A percentile compares a stretch with the other conserved stretches of the same genome.
phyloP scores from a whole-genome alignment of 2,113 vertebrate genomes.

The Beaufortia kweichowensis region DNA sequence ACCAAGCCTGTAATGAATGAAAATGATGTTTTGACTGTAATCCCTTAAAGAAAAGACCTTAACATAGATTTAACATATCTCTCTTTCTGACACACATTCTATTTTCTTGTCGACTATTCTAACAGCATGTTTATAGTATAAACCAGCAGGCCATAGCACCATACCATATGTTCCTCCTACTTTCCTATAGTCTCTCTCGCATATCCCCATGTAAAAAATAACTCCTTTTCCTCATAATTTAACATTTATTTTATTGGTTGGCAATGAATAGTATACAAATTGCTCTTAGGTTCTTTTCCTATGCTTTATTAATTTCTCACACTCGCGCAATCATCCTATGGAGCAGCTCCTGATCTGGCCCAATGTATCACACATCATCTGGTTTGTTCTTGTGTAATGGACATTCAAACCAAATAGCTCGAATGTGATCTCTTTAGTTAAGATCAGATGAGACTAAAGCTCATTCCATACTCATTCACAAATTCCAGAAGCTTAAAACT shows the following conservation, averaged over 20 bases:
- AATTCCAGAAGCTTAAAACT: neutral
- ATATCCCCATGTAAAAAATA: neutral
- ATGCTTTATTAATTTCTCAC: no score
- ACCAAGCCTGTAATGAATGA: neutral
- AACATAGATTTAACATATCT: no score
- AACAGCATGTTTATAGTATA: neutral
- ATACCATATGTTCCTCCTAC: constrained; percentile 15
- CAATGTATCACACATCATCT: neutral
- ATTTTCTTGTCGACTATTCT: neutral
- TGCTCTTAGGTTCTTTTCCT: neutral
- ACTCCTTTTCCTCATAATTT: no score
- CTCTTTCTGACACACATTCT: neutral
- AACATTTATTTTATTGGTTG: neutral
- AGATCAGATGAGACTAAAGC: neutral
- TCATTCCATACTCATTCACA: neutral
- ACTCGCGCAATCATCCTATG: neutral
- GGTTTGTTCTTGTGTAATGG: constrained; percentile 7
- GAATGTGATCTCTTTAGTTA: neutral
- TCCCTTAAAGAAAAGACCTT: neutral
- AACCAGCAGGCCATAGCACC: constrained; percentile 24
- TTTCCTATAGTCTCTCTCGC: neutral
- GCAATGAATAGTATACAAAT: neutral
- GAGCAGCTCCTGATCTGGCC: neutral
- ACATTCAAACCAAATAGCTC: constrained; percentile 5
- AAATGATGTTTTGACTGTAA: neutral